Evolutionary conservation across 2,888 invertebrate species (phyloP), one percentile per base, ranked within the genome.

Genomic region (Anoncus sp.): DNA sequence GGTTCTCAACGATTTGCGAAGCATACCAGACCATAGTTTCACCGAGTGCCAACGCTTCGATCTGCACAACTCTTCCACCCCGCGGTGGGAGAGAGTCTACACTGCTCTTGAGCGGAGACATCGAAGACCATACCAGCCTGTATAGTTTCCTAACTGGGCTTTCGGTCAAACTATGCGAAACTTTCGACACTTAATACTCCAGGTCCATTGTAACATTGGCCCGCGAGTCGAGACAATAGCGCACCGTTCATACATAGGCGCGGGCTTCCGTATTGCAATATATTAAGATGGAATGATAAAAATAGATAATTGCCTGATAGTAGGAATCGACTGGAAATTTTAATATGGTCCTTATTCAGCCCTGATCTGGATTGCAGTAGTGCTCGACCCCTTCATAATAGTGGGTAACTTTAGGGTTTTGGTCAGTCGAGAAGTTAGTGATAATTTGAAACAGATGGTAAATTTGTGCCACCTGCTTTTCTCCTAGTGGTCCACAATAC

Each of bases 91-190:
- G n/a, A n/a, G n/a, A n/a, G n/a, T n/a, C n/a, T n/a, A 51, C 16
- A 27, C 35, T n/a, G n/a, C n/a, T n/a, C n/a, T 63, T 59, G 12
- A 49, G 38, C 55, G 18, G 12, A 18, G 49, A 66, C 14, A 60
- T 65, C 14, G 14, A 38, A 71, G 66, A 43, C 60, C 60, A 6
- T 35, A 27, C 18, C 45, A 45, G 45, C 31, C 27, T 20, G 35
- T 12, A n/a, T n/a, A 55, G 38, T 55, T 62, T 65, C 20, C 40
- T 57, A 45, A 43, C 70, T 10, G 59, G 47, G 16, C 4, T 73
- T 45, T n/a, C 27, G 66, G 53, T 66, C 53, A 40, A 77, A 77
- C 77, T 77, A 77, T 77, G 63, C 65, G 14, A 40, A 77, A 77
- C 62, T 77, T 51, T 45, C 22, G 40, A 45, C 65, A 31, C 51